These are phyloP conservation scores for Ciconia boyciana DNA, from an alignment of 2,113 vertebrate genomes.

Conservation along the genomic window DNA sequence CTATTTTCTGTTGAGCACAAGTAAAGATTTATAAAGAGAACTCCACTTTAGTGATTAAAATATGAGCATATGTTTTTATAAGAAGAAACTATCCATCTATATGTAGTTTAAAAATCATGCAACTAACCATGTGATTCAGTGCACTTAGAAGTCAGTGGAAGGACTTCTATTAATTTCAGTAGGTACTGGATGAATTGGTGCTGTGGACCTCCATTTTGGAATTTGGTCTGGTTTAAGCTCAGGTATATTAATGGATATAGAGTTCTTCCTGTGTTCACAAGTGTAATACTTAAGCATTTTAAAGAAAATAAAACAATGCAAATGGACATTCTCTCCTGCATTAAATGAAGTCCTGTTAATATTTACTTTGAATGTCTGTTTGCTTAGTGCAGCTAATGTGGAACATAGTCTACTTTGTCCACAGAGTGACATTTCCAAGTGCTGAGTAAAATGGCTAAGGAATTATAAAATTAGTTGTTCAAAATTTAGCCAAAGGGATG, in stretches of 20 bases:
- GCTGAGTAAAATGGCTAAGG: constrained; percentile 14
- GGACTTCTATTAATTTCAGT: not conserved
- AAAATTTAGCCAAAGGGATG: not conserved
- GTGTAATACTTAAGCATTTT: constrained; percentile 6
- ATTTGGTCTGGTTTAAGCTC: not conserved
- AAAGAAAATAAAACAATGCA: not conserved
- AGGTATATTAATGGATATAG: not conserved
- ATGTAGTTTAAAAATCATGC: not conserved
- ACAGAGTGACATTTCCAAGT: constrained; percentile 14
- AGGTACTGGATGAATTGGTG: not conserved
- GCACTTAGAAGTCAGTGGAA: not conserved
- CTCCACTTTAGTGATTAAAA: not conserved
- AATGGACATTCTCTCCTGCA: not conserved
- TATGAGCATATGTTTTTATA: not conserved
- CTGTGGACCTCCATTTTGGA: not conserved
- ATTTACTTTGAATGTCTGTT: constrained; percentile 17
- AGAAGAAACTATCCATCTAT: not conserved
- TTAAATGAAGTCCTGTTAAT: constrained; percentile 32
- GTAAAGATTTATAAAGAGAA: not conserved
- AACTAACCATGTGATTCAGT: not conserved
- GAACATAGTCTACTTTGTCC: not conserved
- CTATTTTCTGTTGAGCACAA: not conserved
- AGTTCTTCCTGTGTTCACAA: not conserved
- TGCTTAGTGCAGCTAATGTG: constrained; percentile 1
- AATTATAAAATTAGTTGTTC: constrained; percentile 14